Conservation (phyloP, 1,140 invertebrate species). For the Frieseomelitta varia region DNA sequence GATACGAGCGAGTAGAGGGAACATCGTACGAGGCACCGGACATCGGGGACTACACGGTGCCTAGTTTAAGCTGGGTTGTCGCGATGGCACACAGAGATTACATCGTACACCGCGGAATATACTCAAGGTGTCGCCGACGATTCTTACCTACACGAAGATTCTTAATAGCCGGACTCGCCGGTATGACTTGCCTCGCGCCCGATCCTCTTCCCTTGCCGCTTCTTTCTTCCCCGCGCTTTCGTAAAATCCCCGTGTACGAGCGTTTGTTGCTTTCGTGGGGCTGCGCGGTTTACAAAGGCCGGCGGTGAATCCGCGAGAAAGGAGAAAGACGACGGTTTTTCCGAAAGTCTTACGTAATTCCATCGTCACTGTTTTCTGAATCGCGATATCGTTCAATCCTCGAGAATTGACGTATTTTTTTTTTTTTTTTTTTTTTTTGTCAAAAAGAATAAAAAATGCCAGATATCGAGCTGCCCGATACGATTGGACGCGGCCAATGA, state of each 20-base stretch:
- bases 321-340: not conserved
- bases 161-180: slow-evolving; percentile 47
- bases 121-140: slow-evolving; percentile 62
- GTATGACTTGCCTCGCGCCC: slow-evolving; percentile 33
- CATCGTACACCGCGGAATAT: slow-evolving; percentile 69
- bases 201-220: not conserved
- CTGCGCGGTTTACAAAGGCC: not conserved
- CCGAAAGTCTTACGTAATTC: not conserved
- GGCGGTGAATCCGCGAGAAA: not conserved
- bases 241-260: not conserved
- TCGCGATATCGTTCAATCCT: not conserved
- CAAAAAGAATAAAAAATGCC: not conserved
- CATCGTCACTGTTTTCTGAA: not conserved
- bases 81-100: slow-evolving; percentile 80
- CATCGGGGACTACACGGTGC: slow-evolving; percentile 69
- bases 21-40: slow-evolving; percentile 69
- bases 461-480: not conserved
- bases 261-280: not conserved
- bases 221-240: too few species aligned
- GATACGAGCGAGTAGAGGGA: slow-evolving; percentile 41
- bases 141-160: slow-evolving; percentile 59
- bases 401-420: not conserved
- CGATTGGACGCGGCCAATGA: slow-evolving; percentile 29
- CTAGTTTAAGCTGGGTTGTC: slow-evolving; percentile 75
- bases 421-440: too few species aligned